These are phyloP conservation scores for Tetragnatha versicolor DNA, from an alignment of 1,140 invertebrate genomes.

Conservation along the genomic window DNA sequence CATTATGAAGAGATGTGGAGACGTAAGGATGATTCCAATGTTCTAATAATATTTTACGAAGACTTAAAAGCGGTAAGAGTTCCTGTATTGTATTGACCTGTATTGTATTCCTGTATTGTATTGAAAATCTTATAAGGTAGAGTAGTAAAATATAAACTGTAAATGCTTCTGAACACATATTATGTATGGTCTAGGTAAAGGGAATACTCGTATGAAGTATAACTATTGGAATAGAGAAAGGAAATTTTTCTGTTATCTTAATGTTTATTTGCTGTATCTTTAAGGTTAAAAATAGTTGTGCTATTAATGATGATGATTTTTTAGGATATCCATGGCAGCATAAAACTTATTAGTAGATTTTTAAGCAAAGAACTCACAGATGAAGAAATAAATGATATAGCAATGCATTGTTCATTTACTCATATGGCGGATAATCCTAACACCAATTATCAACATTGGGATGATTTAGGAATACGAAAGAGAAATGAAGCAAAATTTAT, in stretches of 20 bases:
- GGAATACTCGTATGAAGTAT: no score
- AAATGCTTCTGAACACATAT: no score
- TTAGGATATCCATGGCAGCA: constrained; percentile 63
- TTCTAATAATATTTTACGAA: constrained; percentile 56
- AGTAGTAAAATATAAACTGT: no score
- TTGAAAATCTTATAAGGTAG: no score
- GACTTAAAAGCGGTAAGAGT: constrained; percentile 51
- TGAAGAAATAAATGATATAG: constrained; percentile 61
- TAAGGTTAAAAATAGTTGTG: no score
- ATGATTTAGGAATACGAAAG: constrained; percentile 64
- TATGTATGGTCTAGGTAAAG: no score
- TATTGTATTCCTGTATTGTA: no score
- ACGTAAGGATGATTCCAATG: constrained; percentile 22
- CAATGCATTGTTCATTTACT: constrained; percentile 66
- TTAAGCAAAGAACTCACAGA: constrained; percentile 64
- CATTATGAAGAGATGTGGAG: constrained; percentile 54
- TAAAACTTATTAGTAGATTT: constrained; percentile 65
- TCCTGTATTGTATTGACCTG: no score
- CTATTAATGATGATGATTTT: not conserved
- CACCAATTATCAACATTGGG: constrained; percentile 67
- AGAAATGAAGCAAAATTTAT: constrained; percentile 64
- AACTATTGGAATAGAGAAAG: no score
- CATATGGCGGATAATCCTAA: constrained; percentile 66
- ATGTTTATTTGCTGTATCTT: no score
- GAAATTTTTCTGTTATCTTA: no score